These are phyloP conservation scores for Pseudorasbora parva DNA, from an alignment of 2,113 vertebrate genomes.

Conservation along the genomic window DNA sequence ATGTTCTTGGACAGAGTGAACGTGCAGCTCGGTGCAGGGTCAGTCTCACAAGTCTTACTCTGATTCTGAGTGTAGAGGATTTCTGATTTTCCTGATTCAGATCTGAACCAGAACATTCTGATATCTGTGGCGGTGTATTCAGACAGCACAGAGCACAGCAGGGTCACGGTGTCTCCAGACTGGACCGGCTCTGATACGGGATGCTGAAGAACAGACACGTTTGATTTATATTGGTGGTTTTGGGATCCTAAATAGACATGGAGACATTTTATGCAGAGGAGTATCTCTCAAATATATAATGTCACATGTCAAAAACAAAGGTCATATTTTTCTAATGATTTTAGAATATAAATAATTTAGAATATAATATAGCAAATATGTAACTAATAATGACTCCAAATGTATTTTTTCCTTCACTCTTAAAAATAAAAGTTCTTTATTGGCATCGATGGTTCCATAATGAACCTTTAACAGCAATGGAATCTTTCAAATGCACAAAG, in stretches of 20 bases:
- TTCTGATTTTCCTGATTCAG: constrained; percentile 30
- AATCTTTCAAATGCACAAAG: too few species aligned
- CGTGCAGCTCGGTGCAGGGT: constrained; percentile 47
- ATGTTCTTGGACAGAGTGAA: constrained; percentile 59
- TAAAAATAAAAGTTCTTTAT: too few species aligned
- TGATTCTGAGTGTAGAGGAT: constrained; percentile 53
- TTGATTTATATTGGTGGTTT: constrained; percentile 29
- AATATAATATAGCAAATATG: not conserved
- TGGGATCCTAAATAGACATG: not conserved
- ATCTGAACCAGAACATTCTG: constrained; percentile 50
- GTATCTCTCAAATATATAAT: not conserved
- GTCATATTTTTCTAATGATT: not conserved
- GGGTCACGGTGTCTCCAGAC: constrained; percentile 26
- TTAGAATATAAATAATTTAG: not conserved
- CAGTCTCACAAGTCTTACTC: not conserved
- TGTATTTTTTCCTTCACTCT: too few species aligned
- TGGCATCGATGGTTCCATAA: too few species aligned
- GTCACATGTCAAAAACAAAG: not conserved
- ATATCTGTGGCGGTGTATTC: constrained; percentile 16
- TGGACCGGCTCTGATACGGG: not conserved
- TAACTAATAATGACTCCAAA: not conserved
- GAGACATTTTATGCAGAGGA: not conserved
- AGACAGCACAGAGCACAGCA: constrained; percentile 62
- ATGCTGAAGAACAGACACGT: not conserved
- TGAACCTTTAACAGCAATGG: too few species aligned